Conservation (phyloP, 92 coral and sea anemone species). For the Paragorgia papillata region DNA sequence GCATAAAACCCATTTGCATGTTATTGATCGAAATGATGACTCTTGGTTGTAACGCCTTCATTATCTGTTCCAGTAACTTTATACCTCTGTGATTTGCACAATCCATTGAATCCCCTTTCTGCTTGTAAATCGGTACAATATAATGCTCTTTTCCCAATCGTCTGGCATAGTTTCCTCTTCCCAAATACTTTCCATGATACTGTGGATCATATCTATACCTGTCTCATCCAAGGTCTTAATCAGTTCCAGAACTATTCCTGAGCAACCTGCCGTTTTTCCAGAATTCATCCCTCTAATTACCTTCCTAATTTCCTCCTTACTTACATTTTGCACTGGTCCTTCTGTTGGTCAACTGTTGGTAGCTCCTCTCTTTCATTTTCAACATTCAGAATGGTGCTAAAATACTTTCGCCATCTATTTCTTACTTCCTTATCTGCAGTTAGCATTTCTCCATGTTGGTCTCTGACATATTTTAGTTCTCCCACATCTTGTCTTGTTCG, state of each 20-base stretch:
- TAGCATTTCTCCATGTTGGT: too few species aligned
- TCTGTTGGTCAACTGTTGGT: too few species aligned
- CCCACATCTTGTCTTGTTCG: too few species aligned
- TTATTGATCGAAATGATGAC: conserved; percentile 5
- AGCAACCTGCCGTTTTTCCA: conserved; percentile 41
- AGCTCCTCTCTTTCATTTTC: too few species aligned
- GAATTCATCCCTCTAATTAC: conserved; percentile 27
- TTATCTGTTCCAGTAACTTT: conserved; percentile 40
- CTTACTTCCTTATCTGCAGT: too few species aligned
- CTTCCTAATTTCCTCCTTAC: too few species aligned
- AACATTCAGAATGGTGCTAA: too few species aligned
- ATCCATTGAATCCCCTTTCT: neutral
- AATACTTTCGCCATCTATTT: too few species aligned
- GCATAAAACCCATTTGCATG: conserved; percentile 37
- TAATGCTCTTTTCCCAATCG: conserved; percentile 34
- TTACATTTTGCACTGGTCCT: too few species aligned
- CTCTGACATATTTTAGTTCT: too few species aligned
- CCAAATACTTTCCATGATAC: conserved; percentile 16
- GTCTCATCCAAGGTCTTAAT: neutral
- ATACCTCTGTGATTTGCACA: conserved; percentile 25
- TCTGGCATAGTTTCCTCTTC: conserved; percentile 28
- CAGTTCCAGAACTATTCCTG: conserved; percentile 33
- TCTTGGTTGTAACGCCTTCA: conserved; percentile 29
- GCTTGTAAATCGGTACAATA: conserved; percentile 21
- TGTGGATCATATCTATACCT: conserved; percentile 29